Base-by-base conservation (phyloP, 2,113 vertebrate species). In the Trinectes maculatus region DNA sequence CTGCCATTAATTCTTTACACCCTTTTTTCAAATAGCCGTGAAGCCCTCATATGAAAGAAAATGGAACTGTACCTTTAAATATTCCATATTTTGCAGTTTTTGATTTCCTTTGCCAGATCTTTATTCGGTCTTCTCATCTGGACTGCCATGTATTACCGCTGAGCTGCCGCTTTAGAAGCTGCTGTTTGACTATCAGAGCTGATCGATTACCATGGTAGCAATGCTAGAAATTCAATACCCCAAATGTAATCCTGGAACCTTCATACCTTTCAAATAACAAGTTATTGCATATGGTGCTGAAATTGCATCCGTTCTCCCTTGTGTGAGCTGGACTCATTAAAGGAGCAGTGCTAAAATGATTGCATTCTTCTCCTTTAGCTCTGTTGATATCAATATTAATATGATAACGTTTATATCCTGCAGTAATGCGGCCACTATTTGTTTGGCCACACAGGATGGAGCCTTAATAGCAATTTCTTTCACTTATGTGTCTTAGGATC, bases 111-210 rank as follows among this genome's bases (percentile, higher is more conserved):
- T 40, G n/a, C 60, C 34, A 58, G 56, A 34, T 48, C 28, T 21
- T 33, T 46, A n/a, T 54, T 53, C 49, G 40, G 26, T 61, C 46
- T 34, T 62, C n/a, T n/a, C n/a, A n/a, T 58, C 42, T 10, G 12
- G 49, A 56, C 53, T 11, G 9, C 43, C n/a, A 73, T 60, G 18
- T 26, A 65, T 77, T 49, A 51, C 37, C 21, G 33, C 24, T 40
- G 58, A 64, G 31, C 31, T 34, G 29, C 21, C 62, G 28, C 33
- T 25, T 36, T 25, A 13, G 15, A 70, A 34, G 25, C 2, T 6
- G 39, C 29, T 64, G 25, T 61, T 57, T 59, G 54, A 68, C 79
- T 60, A 51, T 82, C 43, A 70, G 57, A 82, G 36, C 65, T 62
- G 75, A 74, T 70, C 15, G 44, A 78, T 59, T 66, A 34, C 59